Evolutionary conservation across 2,113 vertebrate species (phyloP).

Genomic region (Psilopogon haemacephalus): DNA sequence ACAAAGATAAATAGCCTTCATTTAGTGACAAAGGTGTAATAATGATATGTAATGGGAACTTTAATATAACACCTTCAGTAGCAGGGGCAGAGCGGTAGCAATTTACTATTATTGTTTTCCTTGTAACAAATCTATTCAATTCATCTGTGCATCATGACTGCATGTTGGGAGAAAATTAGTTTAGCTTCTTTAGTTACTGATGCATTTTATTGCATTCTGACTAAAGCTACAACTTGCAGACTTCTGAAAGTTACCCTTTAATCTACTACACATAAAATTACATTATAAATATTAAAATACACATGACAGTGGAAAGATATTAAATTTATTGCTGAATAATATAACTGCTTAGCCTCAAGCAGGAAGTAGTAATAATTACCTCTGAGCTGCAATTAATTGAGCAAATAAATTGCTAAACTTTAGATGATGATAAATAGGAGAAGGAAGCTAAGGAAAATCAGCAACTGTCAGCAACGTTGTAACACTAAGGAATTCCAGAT

Average conservation of each 20-base stretch:
- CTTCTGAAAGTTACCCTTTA: background rate
- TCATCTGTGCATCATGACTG: background rate
- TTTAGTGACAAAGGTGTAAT: background rate
- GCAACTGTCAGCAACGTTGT: background rate
- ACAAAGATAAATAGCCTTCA: background rate
- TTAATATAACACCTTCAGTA: background rate
- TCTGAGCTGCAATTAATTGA: background rate
- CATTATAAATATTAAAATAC: constrained; percentile 29
- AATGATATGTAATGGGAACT: background rate
- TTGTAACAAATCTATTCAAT: background rate
- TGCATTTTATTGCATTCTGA: constrained; percentile 24
- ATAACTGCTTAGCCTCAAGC: background rate
- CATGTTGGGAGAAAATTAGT: background rate
- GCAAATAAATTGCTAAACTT: background rate
- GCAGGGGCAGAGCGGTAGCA: background rate
- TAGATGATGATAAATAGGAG: background rate
- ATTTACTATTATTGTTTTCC: background rate
- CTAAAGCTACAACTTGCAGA: background rate
- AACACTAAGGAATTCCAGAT: background rate
- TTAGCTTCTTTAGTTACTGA: background rate
- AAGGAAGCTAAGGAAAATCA: background rate
- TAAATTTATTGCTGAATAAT: background rate
- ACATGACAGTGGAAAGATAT: background rate
- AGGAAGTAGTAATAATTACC: background rate
- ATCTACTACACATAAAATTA: background rate